phyloP scores from a whole-genome alignment of 2,797 vertebrate genomes.

The Varecia variegata region DNA sequence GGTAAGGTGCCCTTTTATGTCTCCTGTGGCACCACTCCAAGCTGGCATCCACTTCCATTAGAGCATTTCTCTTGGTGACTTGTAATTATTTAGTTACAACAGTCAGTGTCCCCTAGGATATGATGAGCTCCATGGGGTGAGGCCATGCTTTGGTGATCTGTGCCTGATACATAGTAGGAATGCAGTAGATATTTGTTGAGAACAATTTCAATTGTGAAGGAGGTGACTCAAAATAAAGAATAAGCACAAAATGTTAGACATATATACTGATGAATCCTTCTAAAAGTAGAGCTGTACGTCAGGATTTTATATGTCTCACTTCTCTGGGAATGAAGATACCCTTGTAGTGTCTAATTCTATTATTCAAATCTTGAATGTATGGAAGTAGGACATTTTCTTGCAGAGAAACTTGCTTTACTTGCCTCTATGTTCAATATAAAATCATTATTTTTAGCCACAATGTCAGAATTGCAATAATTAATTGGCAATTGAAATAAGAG shows the following conservation, averaged over 20 bases:
- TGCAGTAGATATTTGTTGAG: neutral
- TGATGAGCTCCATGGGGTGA: neutral
- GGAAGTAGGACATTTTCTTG: neutral
- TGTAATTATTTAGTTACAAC: neutral
- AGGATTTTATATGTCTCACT: neutral
- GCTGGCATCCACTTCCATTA: neutral
- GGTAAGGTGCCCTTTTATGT: neutral
- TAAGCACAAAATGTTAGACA: neutral
- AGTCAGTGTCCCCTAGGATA: neutral
- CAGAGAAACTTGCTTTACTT: neutral
- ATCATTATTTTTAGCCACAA: neutral
- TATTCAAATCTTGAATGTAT: neutral
- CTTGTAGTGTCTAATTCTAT: neutral
- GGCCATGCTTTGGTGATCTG: neutral
- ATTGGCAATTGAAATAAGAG: neutral
- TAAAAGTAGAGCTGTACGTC: neutral
- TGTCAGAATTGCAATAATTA: neutral
- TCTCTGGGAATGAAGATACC: neutral
- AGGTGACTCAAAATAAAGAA: neutral
- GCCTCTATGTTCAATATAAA: neutral
- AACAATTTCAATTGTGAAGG: neutral
- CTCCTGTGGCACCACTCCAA: neutral
- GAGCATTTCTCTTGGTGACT: neutral
- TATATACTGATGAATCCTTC: neutral
- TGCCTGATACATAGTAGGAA: neutral